Conservation (phyloP, 2,888 invertebrate genomes). For the Campoplex capitator region DNA sequence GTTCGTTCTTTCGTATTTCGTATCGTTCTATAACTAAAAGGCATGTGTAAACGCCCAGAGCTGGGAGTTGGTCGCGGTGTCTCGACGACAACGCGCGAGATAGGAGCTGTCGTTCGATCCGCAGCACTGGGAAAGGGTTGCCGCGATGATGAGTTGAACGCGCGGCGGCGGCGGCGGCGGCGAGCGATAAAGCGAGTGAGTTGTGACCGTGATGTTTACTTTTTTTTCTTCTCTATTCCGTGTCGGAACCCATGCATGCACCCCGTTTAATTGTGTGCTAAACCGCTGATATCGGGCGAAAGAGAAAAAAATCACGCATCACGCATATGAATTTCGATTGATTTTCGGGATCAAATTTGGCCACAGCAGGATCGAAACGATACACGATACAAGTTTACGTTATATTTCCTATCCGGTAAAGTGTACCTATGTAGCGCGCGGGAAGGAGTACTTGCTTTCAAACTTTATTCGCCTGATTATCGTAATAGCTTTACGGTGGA, state of each 20-base stretch:
- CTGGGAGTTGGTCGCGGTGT: background rate
- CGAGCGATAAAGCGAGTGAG: slow-evolving; percentile 15
- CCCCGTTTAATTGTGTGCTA: slow-evolving; percentile 1
- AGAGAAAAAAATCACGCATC: background rate
- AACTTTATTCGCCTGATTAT: slow-evolving; percentile 66
- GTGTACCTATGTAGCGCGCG: background rate
- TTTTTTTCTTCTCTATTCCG: slow-evolving; percentile 3
- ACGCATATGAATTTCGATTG: background rate
- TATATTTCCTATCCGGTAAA: background rate
- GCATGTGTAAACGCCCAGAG: slow-evolving; percentile 24
- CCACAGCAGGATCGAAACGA: slow-evolving; percentile 48
- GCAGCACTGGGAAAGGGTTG: no score
- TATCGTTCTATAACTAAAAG: slow-evolving; percentile 1
- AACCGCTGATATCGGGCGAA: slow-evolving; percentile 5
- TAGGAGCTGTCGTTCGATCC: background rate
- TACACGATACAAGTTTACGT: slow-evolving; percentile 11
- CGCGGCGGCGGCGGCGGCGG: no score
- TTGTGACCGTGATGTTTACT: background rate
- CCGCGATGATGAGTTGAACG: no score
- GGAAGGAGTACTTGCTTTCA: slow-evolving; percentile 70
- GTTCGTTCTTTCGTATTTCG: background rate
- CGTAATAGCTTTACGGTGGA: slow-evolving; percentile 42
- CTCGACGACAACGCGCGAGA: slow-evolving; percentile 22
- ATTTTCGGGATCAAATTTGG: slow-evolving; percentile 44
- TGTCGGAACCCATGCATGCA: background rate